Evolutionary conservation across 2,113 vertebrate genomes (phyloP), one percentile per base, ranked within the genome.

Genomic region (Labeo catla): DNA sequence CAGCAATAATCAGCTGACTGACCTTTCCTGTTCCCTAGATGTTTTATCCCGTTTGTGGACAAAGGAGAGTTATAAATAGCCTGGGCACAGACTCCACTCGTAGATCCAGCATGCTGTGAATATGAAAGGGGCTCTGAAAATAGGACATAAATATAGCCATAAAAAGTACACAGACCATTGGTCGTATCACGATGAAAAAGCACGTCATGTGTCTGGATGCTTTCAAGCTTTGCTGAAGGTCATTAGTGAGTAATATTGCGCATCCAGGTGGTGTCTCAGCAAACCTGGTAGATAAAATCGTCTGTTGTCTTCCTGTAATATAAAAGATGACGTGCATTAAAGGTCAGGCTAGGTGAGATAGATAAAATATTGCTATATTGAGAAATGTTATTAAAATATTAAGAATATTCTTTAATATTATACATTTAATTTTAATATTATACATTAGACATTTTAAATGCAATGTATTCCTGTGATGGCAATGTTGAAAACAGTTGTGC

Each of bases 121-220:
- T 47, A 66, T 61, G 43, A 83, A 72, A 82, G 84, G 76, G 19
- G 11, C 1, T 43, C 80, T 72, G 47, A 83, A 83, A 83, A 83
- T 83, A 83, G 81, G 65, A 72, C 81, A 57, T 13, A 28, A 28
- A 28, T 28, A 28, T 23, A 19, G 43, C 7, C 80, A 85, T 77
- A 88, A 88, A 88, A 85, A 85, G 83, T n/a, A 15, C 76, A 65
- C 10, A 28, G 63, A 57, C 12, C 73, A 3, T 6, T 81, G 70
- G 36, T 63, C 12, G 16, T 72, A 83, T 52, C 34, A 43, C 10
- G 2, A 43, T 72, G 47, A 81, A 70, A 8, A 57, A 21, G 6
- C 49, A 36, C 49, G 49, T 34, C 45, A 34, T 65, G 79, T 52
- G 23, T 54, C 34, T 16, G 36, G 9, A 39, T 15, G 4, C 11